Conservation (phyloP, 2,797 vertebrate species). For the Neosilurus mollespiculum region DNA sequence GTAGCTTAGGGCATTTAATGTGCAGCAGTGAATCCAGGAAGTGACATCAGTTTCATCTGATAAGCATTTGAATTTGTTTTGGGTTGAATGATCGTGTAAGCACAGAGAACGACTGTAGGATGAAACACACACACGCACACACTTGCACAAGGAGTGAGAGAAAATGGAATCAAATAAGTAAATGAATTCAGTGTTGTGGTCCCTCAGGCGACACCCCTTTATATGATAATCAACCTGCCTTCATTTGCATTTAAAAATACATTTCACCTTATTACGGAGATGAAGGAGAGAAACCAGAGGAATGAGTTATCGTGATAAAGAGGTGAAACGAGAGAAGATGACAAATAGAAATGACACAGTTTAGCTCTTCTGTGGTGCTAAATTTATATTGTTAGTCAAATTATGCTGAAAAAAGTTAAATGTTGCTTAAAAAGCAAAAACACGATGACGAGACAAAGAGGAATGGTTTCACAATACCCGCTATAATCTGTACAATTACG, state of each 20-base stretch:
- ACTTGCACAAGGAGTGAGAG: conserved; percentile 65
- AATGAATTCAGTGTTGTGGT: conserved; percentile 66
- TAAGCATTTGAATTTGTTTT: neutral
- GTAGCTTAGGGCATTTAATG: neutral
- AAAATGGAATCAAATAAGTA: conserved; percentile 64
- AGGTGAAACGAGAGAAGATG: conserved; percentile 47
- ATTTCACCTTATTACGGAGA: conserved; percentile 60
- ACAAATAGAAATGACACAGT: conserved; percentile 10
- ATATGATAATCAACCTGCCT: conserved; percentile 76
- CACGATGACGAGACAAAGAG: no score
- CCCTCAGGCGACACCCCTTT: conserved; percentile 70
- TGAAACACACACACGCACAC: conserved; percentile 17
- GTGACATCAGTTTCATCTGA: neutral
- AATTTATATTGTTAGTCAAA: neutral
- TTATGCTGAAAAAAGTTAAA: neutral
- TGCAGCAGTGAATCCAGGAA: neutral
- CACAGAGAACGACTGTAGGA: neutral
- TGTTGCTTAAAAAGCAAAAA: no score
- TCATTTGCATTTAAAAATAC: conserved; percentile 77
- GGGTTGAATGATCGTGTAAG: neutral
- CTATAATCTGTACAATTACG: no score
- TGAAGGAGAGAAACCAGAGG: conserved; percentile 36
- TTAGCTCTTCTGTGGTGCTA: neutral
- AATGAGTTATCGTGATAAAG: conserved; percentile 51
- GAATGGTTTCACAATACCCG: no score